phyloP scores from a whole-genome alignment of 2,888 invertebrate genomes.

The Lasioglossum morio region DNA sequence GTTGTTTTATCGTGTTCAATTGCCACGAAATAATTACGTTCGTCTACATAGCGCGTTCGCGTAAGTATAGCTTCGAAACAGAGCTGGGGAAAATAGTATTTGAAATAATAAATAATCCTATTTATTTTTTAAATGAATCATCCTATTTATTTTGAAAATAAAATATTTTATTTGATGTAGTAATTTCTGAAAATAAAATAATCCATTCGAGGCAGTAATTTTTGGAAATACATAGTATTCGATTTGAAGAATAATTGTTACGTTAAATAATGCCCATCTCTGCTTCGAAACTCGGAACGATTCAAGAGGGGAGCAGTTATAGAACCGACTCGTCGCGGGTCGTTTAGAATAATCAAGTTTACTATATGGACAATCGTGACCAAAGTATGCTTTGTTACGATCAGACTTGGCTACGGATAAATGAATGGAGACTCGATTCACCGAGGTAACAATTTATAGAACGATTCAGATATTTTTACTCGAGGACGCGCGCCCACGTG shows the following conservation, averaged over 20 bases:
- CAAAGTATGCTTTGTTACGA: slow-evolving; percentile 28
- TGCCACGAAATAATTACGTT: slow-evolving; percentile 21
- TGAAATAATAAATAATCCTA: too few relatives aligned
- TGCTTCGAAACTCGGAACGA: too few relatives aligned
- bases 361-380: slow-evolving; percentile 14
- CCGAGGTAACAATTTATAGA: slow-evolving; percentile 51
- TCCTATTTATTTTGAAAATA: too few relatives aligned
- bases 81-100: too few relatives aligned
- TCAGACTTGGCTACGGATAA: slow-evolving; percentile 41
- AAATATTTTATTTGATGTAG: too few relatives aligned
- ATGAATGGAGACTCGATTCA: slow-evolving; percentile 56
- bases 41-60: background rate
- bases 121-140: too few relatives aligned
- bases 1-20: background rate
- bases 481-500: slow-evolving; percentile 44
- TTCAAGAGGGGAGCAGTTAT: background rate
- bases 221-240: too few relatives aligned
- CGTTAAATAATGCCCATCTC: too few relatives aligned
- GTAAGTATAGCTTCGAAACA: background rate
- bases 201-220: too few relatives aligned
- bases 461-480: slow-evolving; percentile 53
- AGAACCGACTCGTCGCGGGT: too few relatives aligned
- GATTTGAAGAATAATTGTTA: too few relatives aligned
- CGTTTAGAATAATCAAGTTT: background rate
- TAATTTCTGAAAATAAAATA: too few relatives aligned